Base-by-base conservation (phyloP, 2,888 invertebrate species). In the Chaetoderma sp. region DNA sequence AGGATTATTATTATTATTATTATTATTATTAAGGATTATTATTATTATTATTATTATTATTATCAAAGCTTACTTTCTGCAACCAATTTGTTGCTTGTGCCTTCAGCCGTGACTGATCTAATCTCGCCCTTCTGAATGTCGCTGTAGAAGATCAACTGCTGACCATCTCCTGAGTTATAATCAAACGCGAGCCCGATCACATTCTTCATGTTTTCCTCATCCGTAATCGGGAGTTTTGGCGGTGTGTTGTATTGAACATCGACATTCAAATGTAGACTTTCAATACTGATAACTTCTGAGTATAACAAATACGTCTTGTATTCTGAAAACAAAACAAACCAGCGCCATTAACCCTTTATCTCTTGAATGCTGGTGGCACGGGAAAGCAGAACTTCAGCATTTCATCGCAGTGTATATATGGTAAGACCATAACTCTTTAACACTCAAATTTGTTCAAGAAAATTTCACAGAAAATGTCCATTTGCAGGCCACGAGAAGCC, bases 61-160 rank as follows among this genome's bases (percentile, higher is more conserved):
- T n/a, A n/a, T n/a, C n/a, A n/a, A n/a, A n/a, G 60, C 68, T 47
- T 69, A 77, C 77, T 90, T 76, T 91, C 90, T 10, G 93, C 89
- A 69, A 94, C 88, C 44, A 92, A 89, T 39, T 88, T 88, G 86
- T 94, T 93, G 0, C 90, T 90, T 32, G 90, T 89, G 54, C 94
- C 94, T 87, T 95, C 92, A 87, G 94, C 95, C 82, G 89, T 89
- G 52, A 94, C 94, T 33, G 91, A 90, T 87, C 93, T 92, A 80
- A 96, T 94, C 73, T 93, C 91, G 63, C 94, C 94, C 80, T 92
- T 89, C 84, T 94, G 94, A 69, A 95, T 94, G 87, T 95, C 95
- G 0, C 95, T 95, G 88, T 94, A 96, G 88, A 93, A 95, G 55
- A 95, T 88, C 56, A 91, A 88, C 74, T 90, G 89, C 33, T 88